Evolutionary conservation across 1,140 invertebrate genomes (phyloP), one percentile per base, ranked within the genome.

Genomic region (Acarapis woodi): DNA sequence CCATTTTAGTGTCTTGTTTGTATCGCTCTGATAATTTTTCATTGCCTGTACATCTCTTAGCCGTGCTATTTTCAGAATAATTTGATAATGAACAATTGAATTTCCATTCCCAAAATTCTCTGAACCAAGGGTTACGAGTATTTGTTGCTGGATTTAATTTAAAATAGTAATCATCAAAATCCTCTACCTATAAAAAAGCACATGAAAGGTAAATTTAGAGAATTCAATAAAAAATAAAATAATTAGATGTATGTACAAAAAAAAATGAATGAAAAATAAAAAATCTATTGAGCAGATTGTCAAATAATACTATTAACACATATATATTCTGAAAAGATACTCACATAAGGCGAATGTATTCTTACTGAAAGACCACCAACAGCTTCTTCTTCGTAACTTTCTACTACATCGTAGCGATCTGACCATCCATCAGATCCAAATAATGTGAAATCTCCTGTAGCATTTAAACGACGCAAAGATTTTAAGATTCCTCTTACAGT

Each of bases 381-480:
- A n/a, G 73, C 72, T 46, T 68, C 63, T 23, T 58, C 53, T 51
- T 76, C 68, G 32, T 65, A 56, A 14, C 59, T 61, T 40, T 63
- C 54, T 2, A 71, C 70, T n/a, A 77, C 71, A 46, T 77, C 72
- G n/a, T 59, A 56, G 32, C 72, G 57, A 47, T 72, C 69, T 0
- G 67, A 67, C 71, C 71, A 74, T 26, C 70, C 70, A 47, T 74
- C 71, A 51, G 71, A 72, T 45, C 69, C 70, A 39, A 73, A 61
- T 44, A 72, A 61, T 29, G 70, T 56, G 45, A 71, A 70, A 40
- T 63, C 54, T 25, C 63, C 62, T 2, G 58, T 63, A n/a, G 64
- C 53, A 42, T 65, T 63, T n/a, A 65, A 49, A 25, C 66, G 55
- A 42, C 62, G 60, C 2, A 66, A 63, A 1, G 72, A 71, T 40